These are phyloP conservation scores for Aphelocoma coerulescens DNA, from an alignment of 2,113 vertebrate species.

Conservation along the genomic window DNA sequence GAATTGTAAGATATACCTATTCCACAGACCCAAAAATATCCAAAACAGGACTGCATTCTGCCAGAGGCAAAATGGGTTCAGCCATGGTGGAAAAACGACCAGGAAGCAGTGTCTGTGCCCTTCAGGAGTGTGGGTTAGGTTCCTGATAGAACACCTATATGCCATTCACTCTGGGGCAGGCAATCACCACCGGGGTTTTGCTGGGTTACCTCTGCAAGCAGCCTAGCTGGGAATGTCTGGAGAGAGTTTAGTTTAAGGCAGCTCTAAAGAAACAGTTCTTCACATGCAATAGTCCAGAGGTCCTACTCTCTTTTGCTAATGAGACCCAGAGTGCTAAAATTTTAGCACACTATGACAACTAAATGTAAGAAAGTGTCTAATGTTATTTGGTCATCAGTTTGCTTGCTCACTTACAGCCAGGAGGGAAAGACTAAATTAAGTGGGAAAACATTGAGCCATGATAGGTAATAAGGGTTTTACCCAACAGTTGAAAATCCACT, in stretches of 20 bases:
- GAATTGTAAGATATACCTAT: neutral
- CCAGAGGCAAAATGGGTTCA: neutral
- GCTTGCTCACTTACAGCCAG: neutral
- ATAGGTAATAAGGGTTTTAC: neutral
- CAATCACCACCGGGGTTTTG: neutral
- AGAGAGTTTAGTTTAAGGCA: neutral
- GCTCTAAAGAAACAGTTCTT: neutral
- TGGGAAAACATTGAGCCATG: neutral
- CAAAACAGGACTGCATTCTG: neutral
- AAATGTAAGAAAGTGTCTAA: neutral
- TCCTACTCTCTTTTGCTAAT: neutral
- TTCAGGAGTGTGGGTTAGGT: neutral
- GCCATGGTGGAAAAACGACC: neutral
- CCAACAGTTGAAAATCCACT: neutral
- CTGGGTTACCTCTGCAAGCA: neutral
- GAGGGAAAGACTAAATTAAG: neutral
- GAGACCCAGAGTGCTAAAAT: neutral
- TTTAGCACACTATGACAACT: neutral
- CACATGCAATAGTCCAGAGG: neutral
- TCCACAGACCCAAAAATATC: neutral
- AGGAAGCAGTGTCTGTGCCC: neutral
- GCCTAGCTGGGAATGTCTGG: neutral
- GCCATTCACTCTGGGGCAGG: neutral
- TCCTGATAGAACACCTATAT: neutral
- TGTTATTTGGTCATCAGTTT: neutral